phyloP scores from a whole-genome alignment of 1,140 invertebrate species.

The Procambarus virginalis region DNA sequence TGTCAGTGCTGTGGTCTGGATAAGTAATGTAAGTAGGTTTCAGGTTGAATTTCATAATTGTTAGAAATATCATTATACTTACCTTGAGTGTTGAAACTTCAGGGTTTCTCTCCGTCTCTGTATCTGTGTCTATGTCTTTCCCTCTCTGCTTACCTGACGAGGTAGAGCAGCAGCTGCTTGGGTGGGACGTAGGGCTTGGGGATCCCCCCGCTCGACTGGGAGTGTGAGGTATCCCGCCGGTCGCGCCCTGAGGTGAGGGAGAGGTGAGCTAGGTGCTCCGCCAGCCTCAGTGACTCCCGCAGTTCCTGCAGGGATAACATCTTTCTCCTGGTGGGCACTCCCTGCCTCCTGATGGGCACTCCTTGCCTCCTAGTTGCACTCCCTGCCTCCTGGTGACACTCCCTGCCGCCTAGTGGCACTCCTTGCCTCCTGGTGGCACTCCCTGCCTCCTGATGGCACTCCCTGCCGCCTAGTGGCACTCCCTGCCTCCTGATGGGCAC shows the following conservation, averaged over 20 bases:
- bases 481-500: no score
- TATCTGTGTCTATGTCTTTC: no score
- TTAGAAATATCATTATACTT: not conserved
- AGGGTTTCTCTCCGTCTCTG: not conserved
- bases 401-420: no score
- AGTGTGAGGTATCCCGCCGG: not conserved
- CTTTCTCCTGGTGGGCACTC: not conserved
- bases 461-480: no score
- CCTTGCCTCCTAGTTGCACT: no score
- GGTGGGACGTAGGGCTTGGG: slow-evolving; percentile 77
- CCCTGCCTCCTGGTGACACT: no score
- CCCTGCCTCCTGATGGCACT: no score
- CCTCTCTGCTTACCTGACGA: slow-evolving; percentile 77
- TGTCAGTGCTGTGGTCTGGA: no score
- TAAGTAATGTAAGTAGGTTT: no score
- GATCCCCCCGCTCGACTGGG: not conserved
- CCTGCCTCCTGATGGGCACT: no score
- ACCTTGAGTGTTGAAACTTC: not conserved
- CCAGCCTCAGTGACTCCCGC: slow-evolving; percentile 76
- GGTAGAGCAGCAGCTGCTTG: slow-evolving; percentile 79
- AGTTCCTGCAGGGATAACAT: slow-evolving; percentile 63
- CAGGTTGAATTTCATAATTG: no score
- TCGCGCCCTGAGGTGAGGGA: slow-evolving; percentile 72
- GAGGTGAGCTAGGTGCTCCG: slow-evolving; percentile 78
- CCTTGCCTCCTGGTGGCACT: no score